Base-by-base conservation (phyloP, 2,113 vertebrate species). In the Corythaeola cristata region DNA sequence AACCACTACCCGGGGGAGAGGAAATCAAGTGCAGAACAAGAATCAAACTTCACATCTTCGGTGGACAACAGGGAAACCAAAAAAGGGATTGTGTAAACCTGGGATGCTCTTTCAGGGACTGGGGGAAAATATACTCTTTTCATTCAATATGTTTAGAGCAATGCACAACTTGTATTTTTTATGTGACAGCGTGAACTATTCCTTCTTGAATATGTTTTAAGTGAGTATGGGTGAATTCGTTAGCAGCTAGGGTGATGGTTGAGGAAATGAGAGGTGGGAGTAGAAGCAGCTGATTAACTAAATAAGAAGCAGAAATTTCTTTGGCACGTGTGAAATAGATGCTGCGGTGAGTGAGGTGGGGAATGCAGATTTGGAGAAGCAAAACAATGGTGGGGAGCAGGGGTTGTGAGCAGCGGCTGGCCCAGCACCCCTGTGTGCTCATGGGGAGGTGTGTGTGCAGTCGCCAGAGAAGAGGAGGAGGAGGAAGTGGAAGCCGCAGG, bases 21-120 rank as follows among this genome's bases (percentile, higher is more conserved):
- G 9, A 96, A 96, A 71, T 56, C 90, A 0, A 97, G 89, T 2
- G 23, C 55, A 20, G 80, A 37, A 56, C 86, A 98, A 22, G 95
- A 98, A 47, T 50, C 91, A 26, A 80, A 90, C n/a, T 75, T 95
- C n/a, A 52, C 96, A 2, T 89, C 83, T 84, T 93, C 97, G 0
- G 55, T 56, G 75, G 88, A 96, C 64, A 97, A 80, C 6, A 52
- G 52, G 6, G n/a, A 93, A 69, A 55, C 41, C 30, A 85, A 96
- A 62, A 96, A 90, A 9, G 74, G 55, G 8, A 44, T 88, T 9
- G 96, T 94, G 55, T 98, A 96, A 90, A 41, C 5, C 44, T 50
- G 21, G 15, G 24, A 24, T 9, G 19, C 19, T 63, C 37, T 90
- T 83, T 33, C 1, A 3, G 27, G 28, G 52, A 11, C 41, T 0